Base-by-base conservation (phyloP, 2,113 vertebrate species). In the Ailurus styani region DNA sequence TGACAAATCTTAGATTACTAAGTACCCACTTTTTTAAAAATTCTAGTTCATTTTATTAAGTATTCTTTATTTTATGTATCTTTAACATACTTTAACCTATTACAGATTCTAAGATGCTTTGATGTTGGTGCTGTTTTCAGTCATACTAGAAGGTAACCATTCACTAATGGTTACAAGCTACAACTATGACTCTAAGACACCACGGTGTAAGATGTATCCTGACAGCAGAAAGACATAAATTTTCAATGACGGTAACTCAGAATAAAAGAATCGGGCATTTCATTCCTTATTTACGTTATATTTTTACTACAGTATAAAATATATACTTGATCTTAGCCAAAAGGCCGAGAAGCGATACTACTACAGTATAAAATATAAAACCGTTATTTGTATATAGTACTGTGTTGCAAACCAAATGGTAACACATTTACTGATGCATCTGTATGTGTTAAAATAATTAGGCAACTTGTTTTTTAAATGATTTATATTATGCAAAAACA, bases 401-500 rank as follows among this genome's bases (percentile, higher is more conserved):
- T 89, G 21, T 83, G 42, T 52, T 70, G 34, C 2, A 90, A 62
- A 85, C 6, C 25, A 57, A 89, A 82, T 70, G 77, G 37, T 73
- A 96, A 82, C 15, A 85, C 6, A 75, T 0, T 6, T 81, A 95
- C 3, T 29, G 18, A 66, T 45, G 23, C 23, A 37, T 88, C 57
- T 89, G 7, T 75, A 82, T 73, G 27, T 68, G n/a, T 66, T 87
- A 94, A 60, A 47, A 60, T 78, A 89, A 95, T 86, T 73, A 93
- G 4, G 12, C 66, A 87, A 90, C 14, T 72, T 89, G 21, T 87
- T 34, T 86, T 87, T 81, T 78, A 87, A 94, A 93, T 93, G 55
- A 17, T 95, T 93, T 85, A 40, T 54, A 60, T 87, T 60, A 90
- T 55, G 78, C 17, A 98, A 37, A 96, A 87, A 85, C 70, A 77